Evolutionary conservation across 1,140 invertebrate species (phyloP), one percentile per base, ranked within the genome.

Genomic region (Magallana angulata): DNA sequence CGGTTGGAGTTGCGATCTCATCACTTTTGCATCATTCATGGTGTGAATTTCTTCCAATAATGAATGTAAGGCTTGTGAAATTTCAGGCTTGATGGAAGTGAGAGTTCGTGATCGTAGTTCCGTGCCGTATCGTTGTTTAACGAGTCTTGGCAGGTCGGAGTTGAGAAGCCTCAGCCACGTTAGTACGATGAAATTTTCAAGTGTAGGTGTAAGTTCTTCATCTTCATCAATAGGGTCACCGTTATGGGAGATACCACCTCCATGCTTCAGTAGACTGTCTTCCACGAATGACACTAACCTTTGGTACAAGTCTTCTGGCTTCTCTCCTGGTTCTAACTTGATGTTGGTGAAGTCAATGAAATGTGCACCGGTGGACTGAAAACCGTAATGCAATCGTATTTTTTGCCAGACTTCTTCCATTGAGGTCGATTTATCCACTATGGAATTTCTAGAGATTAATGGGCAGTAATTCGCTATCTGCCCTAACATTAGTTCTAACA

Each of bases 341-440:
- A 89, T 90, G n/a, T 48, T 48, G 5, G 36, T 5, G 36, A 48
- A 48, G 2, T 36, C 57, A 9, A 89, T 57, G 57, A 89, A 87
- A 62, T 88, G 85, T 0, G 1, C 87, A 3, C 85, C 87, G 16
- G 89, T 85, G 18, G 82, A 62, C 36, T 89, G 89, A 58, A 90
- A 90, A 1, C 87, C 84, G 36, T 83, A 90, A 80, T 90, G 87
- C 11, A 90, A 68, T 7, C 85, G 58, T 4, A 90, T 87, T 3
- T 14, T 48, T 85, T 90, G 88, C 86, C 90, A 90, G 1, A 89
- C 82, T 82, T 87, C 48, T 30, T 86, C 48, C 12, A 89, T 64
- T 82, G 83, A 91, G 62, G 88, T 92, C 62, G 88, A 92, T 24
- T 89, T 89, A 24, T 86, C 85, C 1, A 89, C 81, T 59, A 90